A percentile compares a stretch with the other conserved stretches of the same genome.
These are phyloP conservation scores for Marmota monax DNA, from an alignment of 2,113 vertebrate genomes.

Conservation along the genomic window DNA sequence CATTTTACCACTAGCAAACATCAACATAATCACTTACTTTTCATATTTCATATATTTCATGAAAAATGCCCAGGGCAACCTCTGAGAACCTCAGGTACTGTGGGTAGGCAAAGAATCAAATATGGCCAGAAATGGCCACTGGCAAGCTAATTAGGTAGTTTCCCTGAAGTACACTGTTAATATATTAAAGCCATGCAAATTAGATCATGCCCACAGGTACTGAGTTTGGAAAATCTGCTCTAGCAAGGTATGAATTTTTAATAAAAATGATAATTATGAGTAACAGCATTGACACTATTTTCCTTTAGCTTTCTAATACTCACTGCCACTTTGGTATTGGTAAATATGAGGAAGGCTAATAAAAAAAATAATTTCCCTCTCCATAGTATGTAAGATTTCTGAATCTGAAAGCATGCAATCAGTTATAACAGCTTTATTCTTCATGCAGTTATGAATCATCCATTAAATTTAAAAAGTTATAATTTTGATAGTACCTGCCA, in stretches of 20 bases:
- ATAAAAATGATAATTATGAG: constrained; percentile 63
- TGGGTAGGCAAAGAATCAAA: constrained; percentile 33
- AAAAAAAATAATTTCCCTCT: not conserved
- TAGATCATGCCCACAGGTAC: constrained; percentile 38
- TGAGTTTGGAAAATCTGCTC: not conserved
- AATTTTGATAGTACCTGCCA: constrained; percentile 93
- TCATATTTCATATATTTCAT: constrained; percentile 44
- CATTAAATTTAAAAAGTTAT: not conserved
- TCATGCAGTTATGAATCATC: not conserved
- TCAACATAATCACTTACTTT: constrained; percentile 1
- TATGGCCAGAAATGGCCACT: not conserved
- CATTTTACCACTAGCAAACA: constrained; percentile 15
- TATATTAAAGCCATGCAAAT: constrained; percentile 57
- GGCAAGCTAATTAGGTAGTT: constrained; percentile 34
- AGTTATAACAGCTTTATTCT: not conserved
- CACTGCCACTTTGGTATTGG: not conserved
- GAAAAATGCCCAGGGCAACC: not conserved
- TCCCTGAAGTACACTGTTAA: constrained; percentile 42
- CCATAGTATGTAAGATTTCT: not conserved
- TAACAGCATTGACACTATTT: constrained; percentile 17
- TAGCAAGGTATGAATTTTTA: constrained; percentile 60
- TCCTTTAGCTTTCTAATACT: not conserved
- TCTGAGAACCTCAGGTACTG: not conserved
- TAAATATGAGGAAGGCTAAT: not conserved
- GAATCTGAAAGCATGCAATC: constrained; percentile 6